phyloP scores from a whole-genome alignment of 1,140 invertebrate genomes.

The Drosophila aff. region DNA sequence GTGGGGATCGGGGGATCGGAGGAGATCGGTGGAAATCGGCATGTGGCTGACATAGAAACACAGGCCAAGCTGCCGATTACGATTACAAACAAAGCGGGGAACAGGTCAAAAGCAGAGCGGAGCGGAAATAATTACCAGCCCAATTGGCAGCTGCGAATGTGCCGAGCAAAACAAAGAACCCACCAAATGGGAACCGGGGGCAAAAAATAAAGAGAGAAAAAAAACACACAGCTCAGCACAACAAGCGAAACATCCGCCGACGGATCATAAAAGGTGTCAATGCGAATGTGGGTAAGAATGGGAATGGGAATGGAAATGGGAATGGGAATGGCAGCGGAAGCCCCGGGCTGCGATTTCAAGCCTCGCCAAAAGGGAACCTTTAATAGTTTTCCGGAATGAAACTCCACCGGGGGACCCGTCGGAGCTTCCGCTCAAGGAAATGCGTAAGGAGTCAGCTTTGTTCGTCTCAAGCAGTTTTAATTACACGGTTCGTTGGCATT shows the following conservation, averaged over 20 bases:
- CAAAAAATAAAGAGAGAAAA: slow-evolving; percentile 15
- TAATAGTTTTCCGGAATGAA: slow-evolving; percentile 78
- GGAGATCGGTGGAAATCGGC: not conserved
- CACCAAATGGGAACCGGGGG: slow-evolving; percentile 36
- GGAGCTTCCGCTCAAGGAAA: slow-evolving; percentile 72
- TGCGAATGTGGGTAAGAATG: slow-evolving; percentile 53
- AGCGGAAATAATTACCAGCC: slow-evolving; percentile 63
- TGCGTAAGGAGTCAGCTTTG: slow-evolving; percentile 61
- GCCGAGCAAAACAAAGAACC: slow-evolving; percentile 71
- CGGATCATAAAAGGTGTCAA: slow-evolving; percentile 61
- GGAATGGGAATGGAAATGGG: slow-evolving; percentile 42
- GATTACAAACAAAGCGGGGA: slow-evolving; percentile 36
- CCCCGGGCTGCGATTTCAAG: slow-evolving; percentile 35
- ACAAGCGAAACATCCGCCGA: slow-evolving; percentile 48
- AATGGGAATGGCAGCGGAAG: slow-evolving; percentile 59
- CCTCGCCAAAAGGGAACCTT: slow-evolving; percentile 56
- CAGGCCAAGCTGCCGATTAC: slow-evolving; percentile 64
- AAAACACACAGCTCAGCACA: slow-evolving; percentile 6
- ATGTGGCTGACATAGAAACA: slow-evolving; percentile 66
- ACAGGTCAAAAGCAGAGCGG: slow-evolving; percentile 30
- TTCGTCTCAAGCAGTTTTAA: slow-evolving; percentile 48
- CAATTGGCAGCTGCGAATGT: slow-evolving; percentile 66
- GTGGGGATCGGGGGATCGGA: not conserved
- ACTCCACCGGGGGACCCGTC: slow-evolving; percentile 15
- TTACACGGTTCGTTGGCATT: slow-evolving; percentile 48